Evolutionary conservation across 2,113 vertebrate genomes (phyloP).

Genomic region (Cebus imitator): DNA sequence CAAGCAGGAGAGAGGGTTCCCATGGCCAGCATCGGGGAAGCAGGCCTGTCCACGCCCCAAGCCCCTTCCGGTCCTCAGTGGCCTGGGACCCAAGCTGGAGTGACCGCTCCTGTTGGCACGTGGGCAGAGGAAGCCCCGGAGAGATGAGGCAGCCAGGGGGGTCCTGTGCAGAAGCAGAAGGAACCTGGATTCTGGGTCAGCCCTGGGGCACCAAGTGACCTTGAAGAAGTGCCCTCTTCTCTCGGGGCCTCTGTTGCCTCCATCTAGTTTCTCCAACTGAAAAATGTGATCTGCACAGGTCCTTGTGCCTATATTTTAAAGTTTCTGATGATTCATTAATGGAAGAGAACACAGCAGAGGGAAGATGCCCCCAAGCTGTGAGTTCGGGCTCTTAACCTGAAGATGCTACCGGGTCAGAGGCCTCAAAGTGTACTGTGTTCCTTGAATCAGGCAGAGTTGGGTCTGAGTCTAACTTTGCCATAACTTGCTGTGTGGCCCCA

Average conservation of each 20-base stretch:
- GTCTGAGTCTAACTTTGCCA: neutral
- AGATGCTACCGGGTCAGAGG: neutral
- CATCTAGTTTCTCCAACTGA: neutral
- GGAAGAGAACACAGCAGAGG: neutral
- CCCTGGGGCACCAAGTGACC: no score
- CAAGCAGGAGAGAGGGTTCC: neutral
- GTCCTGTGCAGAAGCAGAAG: neutral
- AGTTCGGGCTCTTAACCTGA: neutral
- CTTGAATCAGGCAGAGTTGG: neutral
- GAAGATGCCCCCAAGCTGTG: neutral
- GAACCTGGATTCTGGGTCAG: neutral
- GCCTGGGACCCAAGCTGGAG: neutral
- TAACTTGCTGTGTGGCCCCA: neutral
- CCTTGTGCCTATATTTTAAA: neutral
- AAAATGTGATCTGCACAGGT: neutral
- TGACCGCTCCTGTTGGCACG: neutral
- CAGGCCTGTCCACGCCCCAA: neutral
- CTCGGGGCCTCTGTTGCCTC: neutral
- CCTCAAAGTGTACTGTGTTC: rapidly evolving
- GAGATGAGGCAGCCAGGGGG: neutral
- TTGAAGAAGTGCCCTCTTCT: neutral
- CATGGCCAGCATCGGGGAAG: neutral
- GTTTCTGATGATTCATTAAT: neutral
- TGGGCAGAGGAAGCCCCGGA: neutral
- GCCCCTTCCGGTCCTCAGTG: rapidly evolving